phyloP scores from a whole-genome alignment of 2,113 vertebrate genomes.

The Ursus arctos region DNA sequence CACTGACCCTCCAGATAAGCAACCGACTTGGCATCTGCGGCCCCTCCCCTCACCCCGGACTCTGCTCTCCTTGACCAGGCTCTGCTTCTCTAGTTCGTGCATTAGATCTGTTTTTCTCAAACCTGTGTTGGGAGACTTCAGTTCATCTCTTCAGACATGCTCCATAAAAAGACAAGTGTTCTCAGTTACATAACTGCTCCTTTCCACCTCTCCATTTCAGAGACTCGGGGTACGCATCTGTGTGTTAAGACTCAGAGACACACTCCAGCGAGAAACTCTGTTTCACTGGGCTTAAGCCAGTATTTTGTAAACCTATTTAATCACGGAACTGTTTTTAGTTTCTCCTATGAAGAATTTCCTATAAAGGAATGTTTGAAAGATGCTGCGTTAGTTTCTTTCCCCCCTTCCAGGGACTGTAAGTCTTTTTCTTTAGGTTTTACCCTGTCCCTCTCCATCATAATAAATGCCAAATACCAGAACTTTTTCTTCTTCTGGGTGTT shows the following conservation, averaged over 20 bases:
- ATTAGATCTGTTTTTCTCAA: conserved; percentile 9
- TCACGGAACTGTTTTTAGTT: neutral
- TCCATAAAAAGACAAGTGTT: neutral
- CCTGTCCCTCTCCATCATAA: neutral
- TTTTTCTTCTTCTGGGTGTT: neutral
- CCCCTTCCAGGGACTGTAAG: neutral
- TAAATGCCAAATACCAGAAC: neutral
- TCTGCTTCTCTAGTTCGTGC: neutral
- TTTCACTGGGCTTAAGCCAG: neutral
- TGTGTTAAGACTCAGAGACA: neutral
- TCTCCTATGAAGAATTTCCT: conserved; percentile 4
- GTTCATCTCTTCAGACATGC: neutral
- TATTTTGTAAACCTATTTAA: neutral
- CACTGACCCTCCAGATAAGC: too few relatives aligned
- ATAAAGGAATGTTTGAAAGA: conserved; percentile 47
- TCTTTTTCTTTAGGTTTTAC: neutral
- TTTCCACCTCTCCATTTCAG: neutral
- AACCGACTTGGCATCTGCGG: neutral
- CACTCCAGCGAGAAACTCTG: neutral
- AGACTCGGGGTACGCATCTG: neutral
- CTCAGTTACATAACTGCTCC: neutral
- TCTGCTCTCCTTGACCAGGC: neutral
- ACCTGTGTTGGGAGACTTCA: neutral
- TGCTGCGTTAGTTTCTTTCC: neutral
- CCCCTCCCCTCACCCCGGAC: neutral